Evolutionary conservation across 2,888 invertebrate genomes (phyloP).

Genomic region (Argynnis bischoffii): DNA sequence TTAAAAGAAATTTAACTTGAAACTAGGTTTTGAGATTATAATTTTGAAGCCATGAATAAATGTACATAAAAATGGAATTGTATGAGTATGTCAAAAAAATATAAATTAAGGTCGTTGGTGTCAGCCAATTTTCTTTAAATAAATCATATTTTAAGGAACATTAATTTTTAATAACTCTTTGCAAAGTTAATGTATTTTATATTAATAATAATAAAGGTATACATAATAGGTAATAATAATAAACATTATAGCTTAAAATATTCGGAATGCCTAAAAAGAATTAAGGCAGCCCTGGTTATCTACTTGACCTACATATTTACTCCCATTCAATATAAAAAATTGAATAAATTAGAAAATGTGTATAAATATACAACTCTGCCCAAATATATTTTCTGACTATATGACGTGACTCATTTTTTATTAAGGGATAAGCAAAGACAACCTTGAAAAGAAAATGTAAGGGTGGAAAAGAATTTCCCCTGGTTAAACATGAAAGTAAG

Average conservation of each 20-base stretch:
- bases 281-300: too few relatives aligned
- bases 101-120: slow-evolving; percentile 53
- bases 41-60: slow-evolving; percentile 56
- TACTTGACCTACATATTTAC: not conserved
- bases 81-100: slow-evolving; percentile 53
- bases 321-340: too few relatives aligned
- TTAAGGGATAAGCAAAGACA: not conserved
- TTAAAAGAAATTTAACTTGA: slow-evolving; percentile 29
- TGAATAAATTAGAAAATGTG: too few relatives aligned
- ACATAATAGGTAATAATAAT: too few relatives aligned
- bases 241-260: too few relatives aligned
- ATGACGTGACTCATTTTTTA: not conserved
- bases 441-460: not conserved
- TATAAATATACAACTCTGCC: not conserved
- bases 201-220: too few relatives aligned
- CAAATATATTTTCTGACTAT: not conserved
- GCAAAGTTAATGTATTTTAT: not conserved
- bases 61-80: slow-evolving; percentile 52
- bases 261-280: too few relatives aligned
- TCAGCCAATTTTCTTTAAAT: slow-evolving; percentile 33
- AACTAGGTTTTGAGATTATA: slow-evolving; percentile 74
- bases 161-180: not conserved
- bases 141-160: too few relatives aligned
- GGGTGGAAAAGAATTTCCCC: slow-evolving; percentile 3
- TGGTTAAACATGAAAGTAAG: slow-evolving; percentile 68